Evolutionary conservation across 2,888 invertebrate species (phyloP).

Genomic region (Apoda limacodes): DNA sequence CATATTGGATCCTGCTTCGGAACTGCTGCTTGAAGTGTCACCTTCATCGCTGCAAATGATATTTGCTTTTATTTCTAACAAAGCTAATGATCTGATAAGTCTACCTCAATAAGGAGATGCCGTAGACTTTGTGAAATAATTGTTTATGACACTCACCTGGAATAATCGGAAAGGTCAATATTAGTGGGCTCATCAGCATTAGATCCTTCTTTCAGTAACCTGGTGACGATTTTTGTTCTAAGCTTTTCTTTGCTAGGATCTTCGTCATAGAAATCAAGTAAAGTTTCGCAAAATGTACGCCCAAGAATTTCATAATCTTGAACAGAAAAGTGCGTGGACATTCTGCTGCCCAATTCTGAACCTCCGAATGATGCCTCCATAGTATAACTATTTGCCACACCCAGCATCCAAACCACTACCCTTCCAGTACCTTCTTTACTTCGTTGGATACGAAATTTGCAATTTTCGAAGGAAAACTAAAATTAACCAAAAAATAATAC

Average conservation of each 20-base stretch:
- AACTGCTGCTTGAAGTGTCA: conserved; percentile 79
- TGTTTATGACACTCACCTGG: conserved; percentile 71
- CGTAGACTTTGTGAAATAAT: background rate
- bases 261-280: conserved; percentile 91
- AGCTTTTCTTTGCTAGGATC: conserved; percentile 86
- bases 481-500: too few relatives aligned
- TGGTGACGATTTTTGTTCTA: conserved; percentile 82
- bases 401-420: conserved; percentile 96
- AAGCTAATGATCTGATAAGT: too few relatives aligned
- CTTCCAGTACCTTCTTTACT: conserved; percentile 96
- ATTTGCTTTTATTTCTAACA: too few relatives aligned
- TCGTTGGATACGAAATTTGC: conserved; percentile 93
- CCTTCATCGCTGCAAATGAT: conserved; percentile 82
- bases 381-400: conserved; percentile 93
- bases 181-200: conserved; percentile 91
- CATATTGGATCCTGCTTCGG: conserved; percentile 71
- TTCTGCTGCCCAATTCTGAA: conserved; percentile 83
- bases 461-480: conserved; percentile 93
- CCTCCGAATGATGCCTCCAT: conserved; percentile 97
- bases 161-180: conserved; percentile 87
- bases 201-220: conserved; percentile 84
- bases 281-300: conserved; percentile 90
- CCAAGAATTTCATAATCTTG: conserved; percentile 78
- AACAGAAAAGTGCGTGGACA: conserved; percentile 88
- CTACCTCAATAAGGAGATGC: too few relatives aligned